Percentiles rank a stretch among this genome's conserved stretches.
Evolutionary conservation across 1,140 invertebrate genomes (phyloP).

Genomic region (Helicoverpa zea): DNA sequence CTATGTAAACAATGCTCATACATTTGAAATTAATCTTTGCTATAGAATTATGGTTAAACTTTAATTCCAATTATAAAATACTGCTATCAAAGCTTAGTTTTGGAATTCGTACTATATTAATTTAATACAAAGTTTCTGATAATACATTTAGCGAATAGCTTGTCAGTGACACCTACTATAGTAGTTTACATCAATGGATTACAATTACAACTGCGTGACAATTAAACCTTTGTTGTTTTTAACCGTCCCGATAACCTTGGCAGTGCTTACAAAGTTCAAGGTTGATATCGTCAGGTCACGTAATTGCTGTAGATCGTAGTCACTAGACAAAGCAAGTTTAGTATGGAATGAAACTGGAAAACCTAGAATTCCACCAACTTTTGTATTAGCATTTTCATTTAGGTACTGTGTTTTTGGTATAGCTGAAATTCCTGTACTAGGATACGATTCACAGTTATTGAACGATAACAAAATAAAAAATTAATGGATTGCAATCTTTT

Average conservation of each 20-base stretch:
- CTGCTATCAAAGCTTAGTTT: not conserved
- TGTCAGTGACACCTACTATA: not conserved
- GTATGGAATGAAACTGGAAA: not conserved
- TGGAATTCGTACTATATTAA: not conserved
- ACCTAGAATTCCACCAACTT: not conserved
- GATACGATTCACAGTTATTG: too few relatives aligned
- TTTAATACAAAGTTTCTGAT: too few relatives aligned
- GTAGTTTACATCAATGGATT: conserved; percentile 26
- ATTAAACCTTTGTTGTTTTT: conserved; percentile 42
- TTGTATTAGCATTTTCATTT: not conserved
- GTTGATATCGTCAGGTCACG: conserved; percentile 44
- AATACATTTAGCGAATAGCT: not conserved
- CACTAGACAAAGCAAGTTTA: conserved; percentile 18
- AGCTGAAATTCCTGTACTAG: too few relatives aligned
- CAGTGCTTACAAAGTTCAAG: conserved; percentile 38
- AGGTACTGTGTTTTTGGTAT: not conserved
- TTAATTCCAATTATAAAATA: too few relatives aligned
- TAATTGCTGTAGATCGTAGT: conserved; percentile 31
- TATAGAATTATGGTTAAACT: too few relatives aligned
- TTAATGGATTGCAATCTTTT: too few relatives aligned
- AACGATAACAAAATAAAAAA: too few relatives aligned
- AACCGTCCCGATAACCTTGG: conserved; percentile 36
- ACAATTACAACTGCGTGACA: conserved; percentile 16
- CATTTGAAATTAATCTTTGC: too few relatives aligned
- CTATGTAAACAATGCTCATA: too few relatives aligned